Base-by-base conservation (phyloP, 2,888 invertebrate species). In the Malthinus flaveolus region DNA sequence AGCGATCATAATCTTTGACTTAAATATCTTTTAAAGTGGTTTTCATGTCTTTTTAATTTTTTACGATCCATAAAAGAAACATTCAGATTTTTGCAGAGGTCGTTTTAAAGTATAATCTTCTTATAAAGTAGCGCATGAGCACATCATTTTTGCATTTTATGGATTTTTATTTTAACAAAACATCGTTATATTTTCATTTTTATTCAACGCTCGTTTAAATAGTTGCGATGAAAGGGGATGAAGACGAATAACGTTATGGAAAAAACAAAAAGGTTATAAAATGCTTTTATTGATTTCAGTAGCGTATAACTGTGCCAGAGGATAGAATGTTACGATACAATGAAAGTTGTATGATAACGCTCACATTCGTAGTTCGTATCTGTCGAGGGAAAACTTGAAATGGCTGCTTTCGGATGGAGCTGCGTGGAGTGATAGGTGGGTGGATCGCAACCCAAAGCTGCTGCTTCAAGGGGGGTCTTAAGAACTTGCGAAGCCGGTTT, bases 261-360 rank as follows among this genome's bases (percentile, higher is more conserved):
- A 67, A 65, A 65, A 67, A 63, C 58, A 47, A 47, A 45, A 59
- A 62, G 23, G 62, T 62, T 62, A 63, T 67, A 66, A 75, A 75
- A 73, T 73, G 75, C 84, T 85, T 85, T 85, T 85, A 85, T 85
- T 85, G 85, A 85, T 85, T 85, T 84, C 85, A 84, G 85, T 84
- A 84, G 85, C 84, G 82, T 82, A 84, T 84, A 84, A 84, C 83
- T 81, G 79, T 82, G 79, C 83, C 81, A 80, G 79, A 59, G 65
- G 45, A 68, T 66, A 75, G 76, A 74, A 60, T 72, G 77, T 76
- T 73, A 72, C 51, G 12, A 42, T 51, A 39, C n/a, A 15, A 7
- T 45, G 56, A 33, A 46, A 44, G 35, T 32, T 13, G 33, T 46
- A 47, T 31, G 11, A 6, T 37, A 34, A 50, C 15, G 23, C 51